Base-by-base conservation (phyloP, 2,113 vertebrate species). In the Hyperoodon ampullatus region DNA sequence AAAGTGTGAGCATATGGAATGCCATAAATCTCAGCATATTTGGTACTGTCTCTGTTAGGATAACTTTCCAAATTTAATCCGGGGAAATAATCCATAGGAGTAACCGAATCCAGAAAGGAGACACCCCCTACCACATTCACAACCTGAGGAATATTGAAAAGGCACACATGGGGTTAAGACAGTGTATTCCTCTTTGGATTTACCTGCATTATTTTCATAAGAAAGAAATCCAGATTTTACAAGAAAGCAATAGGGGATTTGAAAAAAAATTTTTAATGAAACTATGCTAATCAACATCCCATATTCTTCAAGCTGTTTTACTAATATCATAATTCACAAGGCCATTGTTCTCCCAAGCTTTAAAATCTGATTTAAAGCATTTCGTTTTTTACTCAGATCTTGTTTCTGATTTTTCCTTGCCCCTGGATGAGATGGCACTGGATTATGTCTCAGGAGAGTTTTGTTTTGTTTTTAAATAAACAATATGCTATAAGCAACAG, bases 11-110 rank as follows among this genome's bases (percentile, higher is more conserved):
- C 99, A 16, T 98, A 98, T 80, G 99, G 98, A 96, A 99, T 99
- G 81, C 99, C 99, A 23, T 99, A 99, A 0, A 98, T 94, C 86
- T 99, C 98, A 1, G 99, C 98, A 3, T 99, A 99, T 89, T 98
- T 99, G 13, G 99, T 99, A 96, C 99, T 99, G 98, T 99, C 99
- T 28, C 99, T 99, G 98, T 99, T 99, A 42, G 99, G 99, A 95
- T 99, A 99, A 39, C 99, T 99, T 98, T 99, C 99, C 50, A 99
- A 98, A 95, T 99, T 99, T 91, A 99, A 99, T 63, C 99, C 99
- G 1, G 99, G 99, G 88, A 99, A 98, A 97, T 99, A 99, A 91
- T 99, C 99, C 99, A 99, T 99, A 0, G 98, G 90, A 5, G 89
- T 93, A 23, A 99, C 98, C 10, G 98, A 98, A 53, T 99, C 99